phyloP scores from a whole-genome alignment of 53 echinoderm and acorn worm genomes.

The Stichopus horrens region DNA sequence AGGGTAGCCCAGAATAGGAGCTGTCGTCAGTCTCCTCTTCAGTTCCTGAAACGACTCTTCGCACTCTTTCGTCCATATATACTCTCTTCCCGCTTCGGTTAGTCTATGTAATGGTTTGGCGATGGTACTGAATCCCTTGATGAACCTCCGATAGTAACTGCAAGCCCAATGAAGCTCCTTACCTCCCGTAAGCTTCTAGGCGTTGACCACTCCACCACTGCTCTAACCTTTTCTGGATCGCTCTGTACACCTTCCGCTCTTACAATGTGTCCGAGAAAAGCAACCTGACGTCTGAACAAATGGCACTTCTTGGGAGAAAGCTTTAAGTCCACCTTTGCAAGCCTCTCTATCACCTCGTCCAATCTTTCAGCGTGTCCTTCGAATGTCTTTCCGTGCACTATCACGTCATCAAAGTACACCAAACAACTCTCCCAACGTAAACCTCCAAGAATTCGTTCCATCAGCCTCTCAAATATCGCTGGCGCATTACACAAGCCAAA shows the following conservation, averaged over 20 bases:
- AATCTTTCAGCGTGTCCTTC: slow-evolving; percentile 35
- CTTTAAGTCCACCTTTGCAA: slow-evolving; percentile 54
- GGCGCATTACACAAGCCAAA: too few species aligned
- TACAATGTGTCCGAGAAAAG: slow-evolving; percentile 56
- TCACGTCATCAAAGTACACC: neutral
- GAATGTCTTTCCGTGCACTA: too few species aligned
- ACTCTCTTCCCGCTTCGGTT: neutral
- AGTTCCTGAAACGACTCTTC: slow-evolving; percentile 22
- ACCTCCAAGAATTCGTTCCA: slow-evolving; percentile 50
- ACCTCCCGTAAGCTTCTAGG: neutral
- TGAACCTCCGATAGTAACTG: slow-evolving; percentile 16
- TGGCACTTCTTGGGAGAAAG: slow-evolving; percentile 63
- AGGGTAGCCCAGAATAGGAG: slow-evolving; percentile 11
- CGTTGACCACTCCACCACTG: neutral
- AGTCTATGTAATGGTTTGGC: slow-evolving; percentile 19
- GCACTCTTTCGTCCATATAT: slow-evolving; percentile 4
- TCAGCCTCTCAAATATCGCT: slow-evolving; percentile 12
- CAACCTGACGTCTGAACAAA: slow-evolving; percentile 43
- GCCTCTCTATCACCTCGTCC: slow-evolving; percentile 35
- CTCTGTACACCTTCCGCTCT: slow-evolving; percentile 34
- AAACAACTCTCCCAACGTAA: neutral
- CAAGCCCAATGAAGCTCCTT: slow-evolving; percentile 24
- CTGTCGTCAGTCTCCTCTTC: slow-evolving; percentile 1
- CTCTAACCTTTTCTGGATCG: neutral
- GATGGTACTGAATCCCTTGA: slow-evolving; percentile 18